A percentile compares a stretch with the other conserved stretches of the same genome.
Evolutionary conservation across 1,140 invertebrate genomes (phyloP).

Genomic region (Drosophila athabasca): DNA sequence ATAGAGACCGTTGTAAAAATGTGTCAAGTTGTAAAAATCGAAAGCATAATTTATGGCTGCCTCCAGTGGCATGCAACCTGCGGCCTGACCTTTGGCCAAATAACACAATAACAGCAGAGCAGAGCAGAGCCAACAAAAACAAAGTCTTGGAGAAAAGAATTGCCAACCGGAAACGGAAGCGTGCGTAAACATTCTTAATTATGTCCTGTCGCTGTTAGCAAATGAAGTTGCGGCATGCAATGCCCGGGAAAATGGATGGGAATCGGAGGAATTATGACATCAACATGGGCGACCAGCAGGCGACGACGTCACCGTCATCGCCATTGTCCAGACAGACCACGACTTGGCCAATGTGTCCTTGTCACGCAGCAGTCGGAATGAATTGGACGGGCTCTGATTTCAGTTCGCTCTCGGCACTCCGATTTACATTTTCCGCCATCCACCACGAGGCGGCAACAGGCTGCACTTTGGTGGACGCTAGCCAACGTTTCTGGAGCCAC

Average conservation of each 20-base stretch:
- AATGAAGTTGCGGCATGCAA: conserved; percentile 50
- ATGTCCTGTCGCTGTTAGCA: conserved; percentile 41
- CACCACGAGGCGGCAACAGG: conserved; percentile 30
- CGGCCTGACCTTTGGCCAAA: too few relatives aligned
- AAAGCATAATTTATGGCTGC: conserved; percentile 53
- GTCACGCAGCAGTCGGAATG: conserved; percentile 43
- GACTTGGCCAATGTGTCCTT: conserved; percentile 41
- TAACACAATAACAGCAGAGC: too few relatives aligned
- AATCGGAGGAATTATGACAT: conserved; percentile 64
- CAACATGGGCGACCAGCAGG: conserved; percentile 32
- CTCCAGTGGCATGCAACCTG: conserved; percentile 5
- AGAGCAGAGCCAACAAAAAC: too few relatives aligned
- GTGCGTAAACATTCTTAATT: conserved; percentile 74
- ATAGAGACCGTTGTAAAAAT: conserved; percentile 21
- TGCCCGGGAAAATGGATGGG: not conserved
- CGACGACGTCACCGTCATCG: conserved; percentile 53
- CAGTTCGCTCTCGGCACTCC: conserved; percentile 7
- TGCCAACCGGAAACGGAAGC: conserved; percentile 61
- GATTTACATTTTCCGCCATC: not conserved
- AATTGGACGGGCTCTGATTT: conserved; percentile 56
- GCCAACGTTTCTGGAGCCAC: conserved; percentile 8
- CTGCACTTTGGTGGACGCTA: conserved; percentile 34
- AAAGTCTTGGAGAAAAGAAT: conserved; percentile 27
- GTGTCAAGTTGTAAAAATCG: conserved; percentile 63
- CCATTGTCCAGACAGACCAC: conserved; percentile 14